Base-by-base conservation (phyloP, 2,797 vertebrate genomes). In the Macrochelys suwanniensis region DNA sequence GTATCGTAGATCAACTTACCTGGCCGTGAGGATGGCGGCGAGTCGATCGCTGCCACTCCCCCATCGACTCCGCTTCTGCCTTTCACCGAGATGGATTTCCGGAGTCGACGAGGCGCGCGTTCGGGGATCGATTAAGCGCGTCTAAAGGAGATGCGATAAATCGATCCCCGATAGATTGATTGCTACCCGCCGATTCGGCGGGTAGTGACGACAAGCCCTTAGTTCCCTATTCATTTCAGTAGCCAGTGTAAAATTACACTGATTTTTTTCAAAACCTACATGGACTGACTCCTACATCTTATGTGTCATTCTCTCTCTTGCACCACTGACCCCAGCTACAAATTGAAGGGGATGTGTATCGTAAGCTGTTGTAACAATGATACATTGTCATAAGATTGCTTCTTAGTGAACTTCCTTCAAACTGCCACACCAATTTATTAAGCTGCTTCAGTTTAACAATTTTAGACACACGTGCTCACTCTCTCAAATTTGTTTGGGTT, bases 401-500 rank as follows among this genome's bases (percentile, higher is more conserved):
- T 89, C 87, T 85, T 51, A 78, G 54, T 10, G 33, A 47, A 1
- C 90, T 86, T 92, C 80, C 33, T 88, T 94, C 9, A 12, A 86
- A 28, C 26, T 88, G 6, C 37, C 53, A 0, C 53, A 50, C 81
- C 8, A 3, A 42, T 16, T 56, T 89, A 50, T 15, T 82, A 85
- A 17, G 5, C 6, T 53, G 11, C 33, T 56, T 90, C 26, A 33
- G 51, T 92, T 89, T 95, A 19, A 89, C 49, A 42, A 47, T 53
- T 61, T 61, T 88, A 6, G 74, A 80, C 11, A 53, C 19, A 76
- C n/a, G 1, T 51, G 84, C 33, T 88, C 37, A 42, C 84, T 76
- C 57, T 90, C 51, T 53, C 51, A 53, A 59, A 84, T 86, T 93
- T 4, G 61, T 92, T 83, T 59, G 79, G 88, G 91, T 80, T 94